Base-by-base conservation (phyloP, 2,113 vertebrate species). In the Lophius piscatorius region DNA sequence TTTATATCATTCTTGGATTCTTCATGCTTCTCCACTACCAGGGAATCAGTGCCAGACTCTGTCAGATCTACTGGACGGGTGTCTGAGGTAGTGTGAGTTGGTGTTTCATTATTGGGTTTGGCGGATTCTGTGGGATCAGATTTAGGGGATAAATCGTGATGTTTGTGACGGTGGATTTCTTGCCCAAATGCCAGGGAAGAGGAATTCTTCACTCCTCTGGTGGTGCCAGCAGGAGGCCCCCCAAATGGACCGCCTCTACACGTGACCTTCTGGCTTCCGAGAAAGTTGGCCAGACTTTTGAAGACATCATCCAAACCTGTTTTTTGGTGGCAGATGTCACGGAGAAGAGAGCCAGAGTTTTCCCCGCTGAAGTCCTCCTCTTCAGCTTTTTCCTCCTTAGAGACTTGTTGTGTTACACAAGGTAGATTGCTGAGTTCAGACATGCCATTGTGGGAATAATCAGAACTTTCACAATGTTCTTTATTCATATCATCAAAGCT, bases 241-340 rank as follows among this genome's bases (percentile, higher is more conserved):
- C 86, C 88, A 11, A 93, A 84, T 1, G 92, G 86, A 31, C 89
- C 91, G 0, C 93, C 93, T 63, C 93, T 88, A 65, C 93, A 93
- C 10, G 91, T 76, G 71, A 92, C 91, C 67, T 92, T 93, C 61
- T 95, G 93, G 47, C 93, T 91, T 26, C 91, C 91, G 0, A 94
- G 76, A 39, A 92, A 92, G 0, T 73, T 92, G 50, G 91, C 92
- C 55, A 94, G 71, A 12, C 93, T 94, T 59, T 93, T 91, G 59
- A 94, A 92, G 61, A 93, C 84, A 10, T 90, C 85, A n/a, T 87
- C 85, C 1, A 92, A 72, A 33, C 82, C 90, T 8, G 84, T 75
- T 70, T 92, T 88, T 23, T 76, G 88, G n/a, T 77, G 88, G 40
- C 60, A 64, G 14, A 57, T 74, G 65, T 70, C 87, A 22, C 1